Percentiles rank a stretch among this genome's conserved stretches.
These are phyloP conservation scores for Octomys mimax DNA, from an alignment of 2,797 vertebrate species.

Conservation along the genomic window DNA sequence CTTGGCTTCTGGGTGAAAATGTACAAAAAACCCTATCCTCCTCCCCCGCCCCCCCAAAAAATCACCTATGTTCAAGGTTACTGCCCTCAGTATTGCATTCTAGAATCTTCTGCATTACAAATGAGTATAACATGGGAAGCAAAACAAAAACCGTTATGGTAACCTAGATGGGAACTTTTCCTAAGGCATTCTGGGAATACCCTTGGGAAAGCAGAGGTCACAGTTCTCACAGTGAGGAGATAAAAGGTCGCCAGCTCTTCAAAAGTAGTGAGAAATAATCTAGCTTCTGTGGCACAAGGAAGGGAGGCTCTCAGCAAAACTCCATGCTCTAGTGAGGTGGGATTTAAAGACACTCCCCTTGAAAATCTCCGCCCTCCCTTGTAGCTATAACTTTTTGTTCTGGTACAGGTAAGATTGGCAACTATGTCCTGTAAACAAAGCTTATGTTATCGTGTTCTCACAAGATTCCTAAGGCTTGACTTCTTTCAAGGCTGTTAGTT, in stretches of 20 bases:
- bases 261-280: neutral
- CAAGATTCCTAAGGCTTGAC: neutral
- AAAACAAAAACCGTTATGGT: neutral
- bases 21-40: neutral
- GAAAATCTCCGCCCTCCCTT: neutral
- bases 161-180: neutral
- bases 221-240: neutral
- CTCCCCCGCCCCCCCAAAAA: neutral
- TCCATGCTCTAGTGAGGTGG: neutral
- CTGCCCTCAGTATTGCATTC: neutral
- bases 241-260: neutral
- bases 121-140: neutral
- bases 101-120: conserved; percentile 36
- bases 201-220: neutral
- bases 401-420: neutral
- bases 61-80: neutral
- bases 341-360: neutral
- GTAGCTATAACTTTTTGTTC: neutral
- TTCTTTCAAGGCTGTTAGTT: neutral
- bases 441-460: neutral
- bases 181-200: neutral
- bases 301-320: neutral
- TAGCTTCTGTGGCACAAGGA: neutral
- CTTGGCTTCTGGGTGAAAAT: conserved; percentile 23
- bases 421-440: neutral